A percentile compares a stretch with the other conserved stretches of the same genome.
phyloP scores from a whole-genome alignment of 2,888 invertebrate genomes.

The Cetonia aurata region DNA sequence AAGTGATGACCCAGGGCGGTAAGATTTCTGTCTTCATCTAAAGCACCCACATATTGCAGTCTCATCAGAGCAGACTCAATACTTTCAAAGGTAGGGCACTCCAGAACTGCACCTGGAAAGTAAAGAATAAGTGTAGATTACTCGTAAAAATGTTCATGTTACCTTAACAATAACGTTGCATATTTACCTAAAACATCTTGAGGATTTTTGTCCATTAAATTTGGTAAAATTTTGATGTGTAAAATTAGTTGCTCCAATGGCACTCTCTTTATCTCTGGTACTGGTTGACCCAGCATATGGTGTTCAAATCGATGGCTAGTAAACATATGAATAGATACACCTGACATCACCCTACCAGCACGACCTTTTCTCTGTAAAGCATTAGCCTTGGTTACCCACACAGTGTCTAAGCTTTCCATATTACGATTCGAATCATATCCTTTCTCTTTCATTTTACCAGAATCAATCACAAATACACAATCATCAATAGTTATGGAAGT shows the following conservation, averaged over 20 bases:
- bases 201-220: conserved; percentile 59
- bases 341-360: conserved; percentile 91
- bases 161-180: background rate
- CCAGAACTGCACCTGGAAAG: conserved; percentile 74
- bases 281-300: conserved; percentile 79
- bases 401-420: conserved; percentile 88
- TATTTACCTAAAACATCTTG: conserved; percentile 61
- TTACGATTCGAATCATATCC: conserved; percentile 85
- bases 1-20: conserved; percentile 91
- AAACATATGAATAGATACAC: conserved; percentile 89
- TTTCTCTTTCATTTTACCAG: conserved; percentile 94
- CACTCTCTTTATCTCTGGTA: conserved; percentile 91
- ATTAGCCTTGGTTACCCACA: conserved; percentile 93
- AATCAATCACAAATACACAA: conserved; percentile 94
- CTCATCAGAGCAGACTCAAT: conserved; percentile 78
- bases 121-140: background rate
- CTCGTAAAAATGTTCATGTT: background rate
- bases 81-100: conserved; percentile 78
- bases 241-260: conserved; percentile 87
- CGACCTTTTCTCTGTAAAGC: conserved; percentile 90
- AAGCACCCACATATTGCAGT: conserved; percentile 82
- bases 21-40: conserved; percentile 79
- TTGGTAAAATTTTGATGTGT: conserved; percentile 79
- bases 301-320: conserved; percentile 78
- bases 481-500: conserved; percentile 97